Conservation (phyloP, 2,797 vertebrate species). For the Cynopterus sphinx region DNA sequence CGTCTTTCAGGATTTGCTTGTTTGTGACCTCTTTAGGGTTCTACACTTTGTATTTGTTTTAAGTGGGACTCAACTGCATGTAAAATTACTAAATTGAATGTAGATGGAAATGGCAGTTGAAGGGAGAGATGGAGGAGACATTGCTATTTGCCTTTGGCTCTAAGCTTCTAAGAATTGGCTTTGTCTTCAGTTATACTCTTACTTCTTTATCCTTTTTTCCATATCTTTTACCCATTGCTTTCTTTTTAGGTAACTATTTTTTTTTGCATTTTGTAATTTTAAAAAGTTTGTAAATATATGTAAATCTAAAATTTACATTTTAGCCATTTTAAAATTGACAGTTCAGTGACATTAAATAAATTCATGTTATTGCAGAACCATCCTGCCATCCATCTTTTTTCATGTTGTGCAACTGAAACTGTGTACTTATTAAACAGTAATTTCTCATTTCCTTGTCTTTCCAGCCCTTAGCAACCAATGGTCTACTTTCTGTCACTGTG, state of each 20-base stretch:
- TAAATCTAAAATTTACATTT: not conserved
- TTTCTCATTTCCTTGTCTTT: not conserved
- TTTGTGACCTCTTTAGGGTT: not conserved
- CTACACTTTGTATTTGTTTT: conserved; percentile 14
- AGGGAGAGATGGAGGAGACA: not conserved
- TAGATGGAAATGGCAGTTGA: not conserved
- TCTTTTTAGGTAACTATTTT: not conserved
- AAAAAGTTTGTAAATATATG: not conserved
- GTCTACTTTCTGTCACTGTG: not conserved
- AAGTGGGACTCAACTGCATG: not conserved
- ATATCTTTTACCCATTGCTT: not conserved
- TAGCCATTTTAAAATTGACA: not conserved
- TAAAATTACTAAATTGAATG: not conserved
- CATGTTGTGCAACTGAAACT: not conserved
- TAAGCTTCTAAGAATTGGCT: not conserved
- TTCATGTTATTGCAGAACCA: not conserved
- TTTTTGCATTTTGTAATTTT: not conserved
- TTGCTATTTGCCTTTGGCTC: not conserved
- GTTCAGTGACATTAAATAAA: not conserved
- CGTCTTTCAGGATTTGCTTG: not conserved
- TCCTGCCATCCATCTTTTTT: not conserved
- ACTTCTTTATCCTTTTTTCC: not conserved
- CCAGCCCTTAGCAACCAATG: not conserved
- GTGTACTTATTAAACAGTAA: not conserved
- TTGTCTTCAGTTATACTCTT: conserved; percentile 15